Conservation (phyloP, 2,888 invertebrate species). For the Cephus nigrinus region DNA sequence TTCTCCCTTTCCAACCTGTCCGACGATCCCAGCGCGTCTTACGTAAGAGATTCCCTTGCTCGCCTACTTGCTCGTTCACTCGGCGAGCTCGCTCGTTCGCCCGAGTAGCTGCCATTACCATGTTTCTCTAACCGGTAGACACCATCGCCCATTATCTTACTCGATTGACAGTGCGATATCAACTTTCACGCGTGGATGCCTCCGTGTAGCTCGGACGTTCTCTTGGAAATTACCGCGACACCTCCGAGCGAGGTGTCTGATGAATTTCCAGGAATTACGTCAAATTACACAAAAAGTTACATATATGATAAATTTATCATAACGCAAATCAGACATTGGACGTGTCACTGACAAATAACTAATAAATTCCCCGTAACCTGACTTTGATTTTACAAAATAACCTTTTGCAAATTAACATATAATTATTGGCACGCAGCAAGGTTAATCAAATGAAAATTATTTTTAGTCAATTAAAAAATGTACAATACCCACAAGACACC, state of each 20-base stretch:
- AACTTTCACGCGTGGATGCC: slow-evolving; percentile 6
- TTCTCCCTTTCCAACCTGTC: slow-evolving; percentile 10
- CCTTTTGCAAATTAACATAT: fast-evolving
- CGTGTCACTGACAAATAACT: background rate
- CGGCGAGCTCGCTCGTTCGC: background rate
- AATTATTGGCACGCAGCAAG: too few species aligned
- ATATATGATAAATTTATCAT: background rate
- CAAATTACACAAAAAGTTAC: background rate
- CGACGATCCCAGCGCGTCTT: slow-evolving; percentile 33
- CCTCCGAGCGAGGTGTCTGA: background rate
- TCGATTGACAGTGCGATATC: slow-evolving; percentile 6
- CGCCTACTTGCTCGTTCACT: slow-evolving; percentile 5
- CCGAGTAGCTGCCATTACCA: background rate
- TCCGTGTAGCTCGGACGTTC: background rate
- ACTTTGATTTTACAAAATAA: background rate
- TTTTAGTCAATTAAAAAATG: too few species aligned
- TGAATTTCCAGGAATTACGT: background rate
- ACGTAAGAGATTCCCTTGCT: slow-evolving; percentile 36
- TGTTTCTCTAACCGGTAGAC: slow-evolving; percentile 2
- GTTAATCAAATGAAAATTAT: background rate
- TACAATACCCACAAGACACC: too few species aligned
- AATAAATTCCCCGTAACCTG: background rate
- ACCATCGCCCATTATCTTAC: slow-evolving; percentile 2
- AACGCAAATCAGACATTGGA: background rate
- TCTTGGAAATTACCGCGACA: background rate